These are phyloP conservation scores for Lepus americanus DNA, from an alignment of 2,113 vertebrate species.

Conservation along the genomic window DNA sequence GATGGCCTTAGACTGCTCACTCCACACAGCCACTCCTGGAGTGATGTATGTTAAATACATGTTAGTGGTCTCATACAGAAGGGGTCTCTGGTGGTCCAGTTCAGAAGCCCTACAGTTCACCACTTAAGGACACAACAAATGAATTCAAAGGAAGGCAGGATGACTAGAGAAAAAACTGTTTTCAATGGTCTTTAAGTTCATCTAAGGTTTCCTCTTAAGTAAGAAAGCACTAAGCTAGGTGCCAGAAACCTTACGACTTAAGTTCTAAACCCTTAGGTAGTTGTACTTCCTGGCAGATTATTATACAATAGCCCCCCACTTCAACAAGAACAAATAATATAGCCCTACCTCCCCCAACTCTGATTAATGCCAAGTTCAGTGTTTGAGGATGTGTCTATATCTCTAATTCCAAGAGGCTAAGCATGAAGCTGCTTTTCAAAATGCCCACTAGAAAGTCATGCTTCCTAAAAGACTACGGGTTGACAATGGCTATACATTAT, in stretches of 20 bases:
- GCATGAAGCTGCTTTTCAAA: neutral
- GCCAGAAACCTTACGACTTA: constrained; percentile 36
- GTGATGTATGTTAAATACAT: neutral
- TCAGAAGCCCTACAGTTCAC: neutral
- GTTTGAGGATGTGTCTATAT: neutral
- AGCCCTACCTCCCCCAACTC: neutral
- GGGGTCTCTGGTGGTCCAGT: neutral
- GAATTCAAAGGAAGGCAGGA: constrained; percentile 2
- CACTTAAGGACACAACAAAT: constrained; percentile 29
- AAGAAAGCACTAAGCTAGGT: constrained; percentile 49
- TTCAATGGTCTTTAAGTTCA: constrained; percentile 50
- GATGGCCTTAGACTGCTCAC: neutral
- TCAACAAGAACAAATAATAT: neutral
- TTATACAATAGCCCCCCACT: neutral
- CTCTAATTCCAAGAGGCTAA: neutral
- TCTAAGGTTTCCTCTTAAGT: constrained; percentile 19
- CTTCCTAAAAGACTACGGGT: neutral
- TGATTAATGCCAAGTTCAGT: constrained; percentile 3
- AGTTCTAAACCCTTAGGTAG: constrained; percentile 35
- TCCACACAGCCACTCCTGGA: neutral
- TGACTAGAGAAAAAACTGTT: constrained; percentile 24
- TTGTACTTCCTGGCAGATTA: neutral
- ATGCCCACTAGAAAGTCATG: neutral
- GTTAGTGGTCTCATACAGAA: neutral
- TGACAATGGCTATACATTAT: neutral